Base-by-base conservation (phyloP, 2,113 vertebrate species). In the Corvus moneduloides region DNA sequence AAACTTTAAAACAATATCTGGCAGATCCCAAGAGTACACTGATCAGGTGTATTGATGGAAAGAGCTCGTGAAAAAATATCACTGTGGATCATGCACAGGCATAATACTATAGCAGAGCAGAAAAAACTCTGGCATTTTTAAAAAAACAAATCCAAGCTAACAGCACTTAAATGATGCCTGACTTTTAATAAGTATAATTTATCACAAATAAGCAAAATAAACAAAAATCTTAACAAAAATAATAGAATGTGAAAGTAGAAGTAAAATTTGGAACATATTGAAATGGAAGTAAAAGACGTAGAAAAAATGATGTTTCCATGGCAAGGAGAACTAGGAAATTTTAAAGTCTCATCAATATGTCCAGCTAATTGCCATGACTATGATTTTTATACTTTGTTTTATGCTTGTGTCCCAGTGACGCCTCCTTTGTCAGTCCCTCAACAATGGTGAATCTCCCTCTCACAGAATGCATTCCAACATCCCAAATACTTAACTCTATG, bases 381-480 rank as follows among this genome's bases (percentile, higher is more conserved):
- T 17, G 23, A 37, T 24, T 59, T 37, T 16, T 37, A 17, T 59
- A 11, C 3, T 68, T 39, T 12, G 3, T 6, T 77, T 78, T 49
- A 37, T 2, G 1, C 7, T 51, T 73, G 1, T 23, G 52, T 76
- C 35, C 14, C 7, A 69, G 5, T 43, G 21, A 23, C 5, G 10
- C 11, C 4, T 84, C 3, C 7, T 43, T 82, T 58, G 10, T 48
- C 46, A 58, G 15, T 17, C 6, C 0, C 16, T n/a, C 55, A 13
- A 14, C 7, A 66, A 9, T 14, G 10, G 6, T 48, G 35, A 52
- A 19, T 4, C 4, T 4, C 2, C 0, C 3, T 8, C 6, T n/a
- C 10, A 73, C 1, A 84, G 20, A 2, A 1, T 18, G 9, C 8
- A 35, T 0, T 2, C 3, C 3, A 18, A 76, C 3, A 5, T 33